Conservation (phyloP, 1,140 invertebrate genomes). For the Caligus rogercresseyi region DNA sequence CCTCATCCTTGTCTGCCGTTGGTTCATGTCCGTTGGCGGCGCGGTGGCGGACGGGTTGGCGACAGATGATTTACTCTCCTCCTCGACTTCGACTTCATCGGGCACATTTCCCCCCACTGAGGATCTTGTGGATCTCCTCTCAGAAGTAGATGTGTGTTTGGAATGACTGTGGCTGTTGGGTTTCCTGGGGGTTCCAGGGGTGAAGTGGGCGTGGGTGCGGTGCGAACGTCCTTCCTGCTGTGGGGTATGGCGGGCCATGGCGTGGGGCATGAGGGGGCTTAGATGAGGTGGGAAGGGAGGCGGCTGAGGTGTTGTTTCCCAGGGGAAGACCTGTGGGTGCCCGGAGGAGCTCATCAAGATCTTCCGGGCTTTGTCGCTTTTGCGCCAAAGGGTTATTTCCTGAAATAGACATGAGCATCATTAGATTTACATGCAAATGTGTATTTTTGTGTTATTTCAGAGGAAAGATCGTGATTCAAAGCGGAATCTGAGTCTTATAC, state of each 20-base stretch:
- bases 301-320: constrained; percentile 4
- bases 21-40: no score
- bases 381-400: constrained; percentile 83
- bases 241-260: constrained; percentile 16
- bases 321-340: neutral
- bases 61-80: no score
- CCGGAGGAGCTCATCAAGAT: neutral
- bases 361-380: constrained; percentile 49
- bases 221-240: constrained; percentile 8
- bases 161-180: neutral
- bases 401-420: constrained; percentile 6
- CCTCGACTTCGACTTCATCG: no score
- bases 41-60: no score
- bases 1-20: no score
- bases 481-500: no score
- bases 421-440: no score
- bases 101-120: no score
- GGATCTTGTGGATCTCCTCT: no score
- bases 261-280: constrained; percentile 3
- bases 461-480: no score
- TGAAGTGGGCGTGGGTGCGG: constrained; percentile 13
- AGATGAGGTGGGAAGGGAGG: neutral
- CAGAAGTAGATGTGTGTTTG: neutral
- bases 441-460: no score
- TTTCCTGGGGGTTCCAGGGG: neutral